Conservation (phyloP, 1,140 invertebrate genomes). For the Neodiprion fabricii region DNA sequence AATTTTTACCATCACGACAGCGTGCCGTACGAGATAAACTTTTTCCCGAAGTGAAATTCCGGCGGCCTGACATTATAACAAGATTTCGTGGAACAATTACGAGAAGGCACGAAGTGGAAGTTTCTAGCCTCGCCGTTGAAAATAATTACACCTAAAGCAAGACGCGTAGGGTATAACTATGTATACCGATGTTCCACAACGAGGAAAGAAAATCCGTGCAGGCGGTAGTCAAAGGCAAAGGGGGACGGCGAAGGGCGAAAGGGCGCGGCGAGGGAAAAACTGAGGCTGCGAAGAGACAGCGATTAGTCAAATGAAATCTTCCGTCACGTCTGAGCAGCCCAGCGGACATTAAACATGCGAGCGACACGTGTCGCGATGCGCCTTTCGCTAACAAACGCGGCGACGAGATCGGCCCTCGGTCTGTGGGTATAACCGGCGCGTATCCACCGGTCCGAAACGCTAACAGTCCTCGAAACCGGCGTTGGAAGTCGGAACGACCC, state of each 20-base stretch:
- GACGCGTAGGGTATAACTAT: too few relatives aligned
- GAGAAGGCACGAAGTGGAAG: too few relatives aligned
- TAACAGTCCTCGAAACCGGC: not conserved
- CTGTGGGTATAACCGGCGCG: not conserved
- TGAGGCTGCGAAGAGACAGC: not conserved
- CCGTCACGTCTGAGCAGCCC: slow-evolving; percentile 6
- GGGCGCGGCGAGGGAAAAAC: not conserved
- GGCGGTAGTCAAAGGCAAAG: not conserved
- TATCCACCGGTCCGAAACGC: not conserved
- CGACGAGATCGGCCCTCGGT: not conserved
- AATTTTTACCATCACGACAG: too few relatives aligned
- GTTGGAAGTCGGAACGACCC: not conserved
- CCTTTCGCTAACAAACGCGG: not conserved
- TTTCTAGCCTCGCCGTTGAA: too few relatives aligned
- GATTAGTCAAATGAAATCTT: slow-evolving; percentile 7
- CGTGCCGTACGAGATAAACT: too few relatives aligned
- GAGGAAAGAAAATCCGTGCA: too few relatives aligned
- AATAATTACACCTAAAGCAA: too few relatives aligned
- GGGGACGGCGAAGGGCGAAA: not conserved
- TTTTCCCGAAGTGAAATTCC: too few relatives aligned
- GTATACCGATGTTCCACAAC: too few relatives aligned
- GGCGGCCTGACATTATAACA: too few relatives aligned
- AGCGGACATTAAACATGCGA: not conserved
- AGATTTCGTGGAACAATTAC: too few relatives aligned
- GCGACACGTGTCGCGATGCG: not conserved